Conservation (phyloP, 1,140 invertebrate genomes). For the Macrostomum lignano region DNA sequence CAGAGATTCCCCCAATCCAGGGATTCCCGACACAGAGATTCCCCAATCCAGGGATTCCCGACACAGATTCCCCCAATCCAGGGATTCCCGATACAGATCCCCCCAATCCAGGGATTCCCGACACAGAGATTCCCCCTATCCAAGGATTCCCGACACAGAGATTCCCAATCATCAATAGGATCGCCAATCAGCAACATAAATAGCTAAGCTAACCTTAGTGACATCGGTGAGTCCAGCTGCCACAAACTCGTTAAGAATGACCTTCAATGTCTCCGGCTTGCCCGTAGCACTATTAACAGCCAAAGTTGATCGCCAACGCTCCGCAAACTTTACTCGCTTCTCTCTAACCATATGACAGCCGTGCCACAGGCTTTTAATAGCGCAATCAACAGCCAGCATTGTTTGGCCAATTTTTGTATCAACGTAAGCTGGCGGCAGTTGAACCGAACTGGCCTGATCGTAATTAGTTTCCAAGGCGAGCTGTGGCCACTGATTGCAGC, state of each 20-base stretch:
- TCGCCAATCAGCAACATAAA: too few relatives aligned
- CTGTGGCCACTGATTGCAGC: constrained; percentile 21
- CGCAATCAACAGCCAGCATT: constrained; percentile 21
- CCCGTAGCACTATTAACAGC: constrained; percentile 19
- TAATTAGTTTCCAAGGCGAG: constrained; percentile 21
- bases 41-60: too few relatives aligned
- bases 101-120: too few relatives aligned
- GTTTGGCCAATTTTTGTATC: constrained; percentile 26
- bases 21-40: too few relatives aligned
- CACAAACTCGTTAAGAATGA: constrained; percentile 18
- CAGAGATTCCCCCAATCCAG: too few relatives aligned
- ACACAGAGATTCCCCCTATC: too few relatives aligned
- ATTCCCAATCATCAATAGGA: too few relatives aligned
- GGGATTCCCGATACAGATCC: too few relatives aligned
- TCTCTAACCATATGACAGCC: constrained; percentile 23
- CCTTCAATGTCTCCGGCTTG: constrained; percentile 20
- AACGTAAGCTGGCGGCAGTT: constrained; percentile 22
- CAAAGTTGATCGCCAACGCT: constrained; percentile 20
- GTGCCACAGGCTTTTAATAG: constrained; percentile 27
- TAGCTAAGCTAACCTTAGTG: too few relatives aligned
- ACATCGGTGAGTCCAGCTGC: too few relatives aligned
- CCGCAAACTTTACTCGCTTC: constrained; percentile 24
- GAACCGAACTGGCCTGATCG: constrained; percentile 18
- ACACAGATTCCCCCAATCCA: too few relatives aligned
- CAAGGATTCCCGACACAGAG: too few relatives aligned